phyloP scores from a whole-genome alignment of 2,113 vertebrate species.

The Heteronetta atricapilla region DNA sequence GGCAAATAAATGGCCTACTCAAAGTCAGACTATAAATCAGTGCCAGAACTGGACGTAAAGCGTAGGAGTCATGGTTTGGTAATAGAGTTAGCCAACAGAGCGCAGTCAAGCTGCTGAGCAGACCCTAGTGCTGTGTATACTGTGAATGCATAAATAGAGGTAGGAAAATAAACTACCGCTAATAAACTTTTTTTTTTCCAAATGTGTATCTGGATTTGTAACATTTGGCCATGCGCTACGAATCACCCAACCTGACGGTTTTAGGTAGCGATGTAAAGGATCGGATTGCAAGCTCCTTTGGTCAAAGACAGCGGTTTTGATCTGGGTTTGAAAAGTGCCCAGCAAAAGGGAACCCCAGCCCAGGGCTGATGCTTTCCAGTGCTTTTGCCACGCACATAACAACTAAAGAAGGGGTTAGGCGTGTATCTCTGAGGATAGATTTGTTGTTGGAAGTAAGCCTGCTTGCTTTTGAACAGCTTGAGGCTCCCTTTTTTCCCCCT shows the following conservation, averaged over 20 bases:
- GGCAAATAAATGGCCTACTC: slow-evolving; percentile 24
- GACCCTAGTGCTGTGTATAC: neutral
- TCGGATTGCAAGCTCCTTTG: neutral
- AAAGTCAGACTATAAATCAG: neutral
- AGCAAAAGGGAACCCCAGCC: neutral
- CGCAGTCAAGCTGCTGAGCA: neutral
- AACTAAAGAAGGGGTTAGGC: neutral
- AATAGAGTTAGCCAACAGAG: neutral
- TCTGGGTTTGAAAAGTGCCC: neutral
- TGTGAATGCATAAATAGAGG: neutral
- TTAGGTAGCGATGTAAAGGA: neutral
- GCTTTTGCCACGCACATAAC: neutral
- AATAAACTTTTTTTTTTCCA: neutral
- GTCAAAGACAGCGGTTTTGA: neutral
- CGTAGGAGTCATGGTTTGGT: neutral
- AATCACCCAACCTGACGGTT: neutral
- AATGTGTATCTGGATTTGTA: neutral
- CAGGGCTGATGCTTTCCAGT: neutral
- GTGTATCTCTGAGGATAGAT: neutral
- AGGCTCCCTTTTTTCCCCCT: neutral
- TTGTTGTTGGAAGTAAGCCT: neutral
- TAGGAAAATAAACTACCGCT: neutral
- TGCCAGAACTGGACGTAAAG: neutral
- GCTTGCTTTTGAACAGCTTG: neutral
- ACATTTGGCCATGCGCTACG: neutral